Evolutionary conservation across 2,113 vertebrate species (phyloP).

Genomic region (Sylvia atricapilla): DNA sequence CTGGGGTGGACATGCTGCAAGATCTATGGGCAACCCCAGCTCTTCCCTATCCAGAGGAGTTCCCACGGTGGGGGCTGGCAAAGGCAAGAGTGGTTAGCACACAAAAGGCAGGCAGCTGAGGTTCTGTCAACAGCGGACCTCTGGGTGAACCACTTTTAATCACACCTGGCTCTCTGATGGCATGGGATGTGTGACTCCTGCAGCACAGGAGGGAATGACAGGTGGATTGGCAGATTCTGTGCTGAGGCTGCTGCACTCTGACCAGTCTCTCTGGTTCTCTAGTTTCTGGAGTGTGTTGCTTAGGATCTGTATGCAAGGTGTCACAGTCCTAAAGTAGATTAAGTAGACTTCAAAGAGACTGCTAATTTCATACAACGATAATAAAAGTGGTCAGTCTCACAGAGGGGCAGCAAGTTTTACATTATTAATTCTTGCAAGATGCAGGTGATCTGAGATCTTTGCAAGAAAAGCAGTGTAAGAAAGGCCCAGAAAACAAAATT

Average conservation of each 20-base stretch:
- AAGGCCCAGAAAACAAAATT: neutral
- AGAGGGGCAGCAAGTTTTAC: neutral
- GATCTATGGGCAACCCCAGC: neutral
- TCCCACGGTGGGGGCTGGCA: neutral
- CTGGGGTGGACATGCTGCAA: neutral
- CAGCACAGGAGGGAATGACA: neutral
- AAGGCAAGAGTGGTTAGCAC: neutral
- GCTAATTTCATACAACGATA: neutral
- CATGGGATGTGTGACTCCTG: neutral
- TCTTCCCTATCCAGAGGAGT: neutral
- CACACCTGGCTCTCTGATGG: neutral
- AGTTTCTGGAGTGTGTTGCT: neutral
- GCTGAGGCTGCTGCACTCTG: neutral
- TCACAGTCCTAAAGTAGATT: neutral
- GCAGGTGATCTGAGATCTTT: neutral
- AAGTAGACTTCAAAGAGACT: neutral
- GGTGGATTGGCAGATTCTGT: neutral
- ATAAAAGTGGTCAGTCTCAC: neutral
- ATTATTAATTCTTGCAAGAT: conserved; percentile 1
- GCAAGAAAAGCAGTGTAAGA: neutral
- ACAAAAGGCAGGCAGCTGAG: neutral
- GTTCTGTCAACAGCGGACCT: rapidly evolving
- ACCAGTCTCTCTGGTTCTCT: neutral
- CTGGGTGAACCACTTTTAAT: neutral
- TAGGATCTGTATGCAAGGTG: neutral